A percentile compares a stretch with the other conserved stretches of the same genome.
Evolutionary conservation across 2,113 vertebrate species (phyloP).

Genomic region (Paradoxurus hermaphroditus): DNA sequence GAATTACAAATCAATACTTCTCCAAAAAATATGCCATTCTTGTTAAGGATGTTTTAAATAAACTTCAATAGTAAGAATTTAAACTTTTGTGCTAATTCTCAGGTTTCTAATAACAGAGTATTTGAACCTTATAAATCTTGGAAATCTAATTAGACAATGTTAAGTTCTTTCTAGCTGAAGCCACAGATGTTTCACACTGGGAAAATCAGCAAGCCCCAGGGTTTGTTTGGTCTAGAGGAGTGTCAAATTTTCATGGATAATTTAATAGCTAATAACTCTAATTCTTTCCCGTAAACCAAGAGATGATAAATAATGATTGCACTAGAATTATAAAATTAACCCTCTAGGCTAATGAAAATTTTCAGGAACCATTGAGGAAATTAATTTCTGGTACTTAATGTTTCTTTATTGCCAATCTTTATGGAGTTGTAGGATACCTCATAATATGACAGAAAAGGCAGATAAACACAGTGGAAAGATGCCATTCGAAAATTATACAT

Average conservation of each 20-base stretch:
- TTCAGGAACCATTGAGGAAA: conserved; percentile 78
- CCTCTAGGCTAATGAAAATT: conserved; percentile 82
- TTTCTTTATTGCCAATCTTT: conserved; percentile 78
- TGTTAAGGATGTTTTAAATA: conserved; percentile 78
- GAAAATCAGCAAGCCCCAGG: conserved; percentile 88
- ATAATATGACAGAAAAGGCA: conserved; percentile 65
- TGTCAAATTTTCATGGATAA: conserved; percentile 91
- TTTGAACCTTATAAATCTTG: conserved; percentile 83
- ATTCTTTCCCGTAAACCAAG: conserved; percentile 86
- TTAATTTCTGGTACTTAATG: conserved; percentile 83
- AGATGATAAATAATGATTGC: conserved; percentile 88
- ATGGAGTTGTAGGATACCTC: conserved; percentile 68
- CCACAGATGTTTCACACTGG: conserved; percentile 88
- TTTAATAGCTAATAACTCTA: conserved; percentile 91
- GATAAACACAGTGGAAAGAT: conserved; percentile 64
- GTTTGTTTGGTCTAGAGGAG: conserved; percentile 87
- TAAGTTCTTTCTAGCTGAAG: conserved; percentile 84
- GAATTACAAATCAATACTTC: conserved; percentile 58
- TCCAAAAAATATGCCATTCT: conserved; percentile 32
- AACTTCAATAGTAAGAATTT: conserved; percentile 73
- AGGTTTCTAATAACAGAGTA: conserved; percentile 79
- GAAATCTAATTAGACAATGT: conserved; percentile 87
- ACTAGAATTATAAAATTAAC: conserved; percentile 86
- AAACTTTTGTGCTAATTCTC: conserved; percentile 77
- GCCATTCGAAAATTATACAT: conserved; percentile 52